Percentiles rank a stretch among this genome's conserved stretches.
Evolutionary conservation across 2,888 invertebrate genomes (phyloP).

Genomic region (Aphrophora alni): DNA sequence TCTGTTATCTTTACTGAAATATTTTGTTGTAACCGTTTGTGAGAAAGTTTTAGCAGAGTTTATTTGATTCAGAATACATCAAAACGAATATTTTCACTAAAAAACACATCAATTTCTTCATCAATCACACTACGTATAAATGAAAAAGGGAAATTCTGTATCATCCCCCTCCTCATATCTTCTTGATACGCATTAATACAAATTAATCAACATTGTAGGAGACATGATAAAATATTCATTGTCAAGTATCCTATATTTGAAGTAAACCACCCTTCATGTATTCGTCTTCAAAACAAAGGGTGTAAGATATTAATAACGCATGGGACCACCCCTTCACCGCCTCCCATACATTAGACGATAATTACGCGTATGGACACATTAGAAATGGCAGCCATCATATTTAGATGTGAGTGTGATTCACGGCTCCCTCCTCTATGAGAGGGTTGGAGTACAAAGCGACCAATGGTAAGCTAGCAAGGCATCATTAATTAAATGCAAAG

Average conservation of each 20-base stretch:
- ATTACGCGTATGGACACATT: not conserved
- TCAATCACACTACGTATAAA: too few relatives aligned
- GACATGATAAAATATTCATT: not conserved
- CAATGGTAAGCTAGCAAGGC: not conserved
- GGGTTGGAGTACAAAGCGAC: not conserved
- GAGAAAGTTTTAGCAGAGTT: too few relatives aligned
- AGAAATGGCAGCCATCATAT: not conserved
- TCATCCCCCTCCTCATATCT: too few relatives aligned
- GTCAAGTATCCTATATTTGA: not conserved
- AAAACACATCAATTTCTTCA: too few relatives aligned
- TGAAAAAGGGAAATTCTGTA: too few relatives aligned
- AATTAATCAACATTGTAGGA: not conserved
- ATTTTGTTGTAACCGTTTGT: too few relatives aligned
- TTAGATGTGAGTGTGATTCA: not conserved
- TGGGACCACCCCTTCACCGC: not conserved
- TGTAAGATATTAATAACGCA: not conserved
- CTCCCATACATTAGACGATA: too few relatives aligned
- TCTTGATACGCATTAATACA: too few relatives aligned
- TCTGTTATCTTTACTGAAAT: too few relatives aligned
- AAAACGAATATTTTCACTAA: too few relatives aligned
- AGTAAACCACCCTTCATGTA: not conserved
- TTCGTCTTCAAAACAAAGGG: not conserved
- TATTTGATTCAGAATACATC: too few relatives aligned
- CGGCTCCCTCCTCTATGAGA: not conserved
- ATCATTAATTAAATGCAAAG: not conserved